Percentiles rank a stretch among this genome's conserved stretches.
Evolutionary conservation across 2,888 invertebrate genomes (phyloP).

Genomic region (Drosophila borborema): DNA sequence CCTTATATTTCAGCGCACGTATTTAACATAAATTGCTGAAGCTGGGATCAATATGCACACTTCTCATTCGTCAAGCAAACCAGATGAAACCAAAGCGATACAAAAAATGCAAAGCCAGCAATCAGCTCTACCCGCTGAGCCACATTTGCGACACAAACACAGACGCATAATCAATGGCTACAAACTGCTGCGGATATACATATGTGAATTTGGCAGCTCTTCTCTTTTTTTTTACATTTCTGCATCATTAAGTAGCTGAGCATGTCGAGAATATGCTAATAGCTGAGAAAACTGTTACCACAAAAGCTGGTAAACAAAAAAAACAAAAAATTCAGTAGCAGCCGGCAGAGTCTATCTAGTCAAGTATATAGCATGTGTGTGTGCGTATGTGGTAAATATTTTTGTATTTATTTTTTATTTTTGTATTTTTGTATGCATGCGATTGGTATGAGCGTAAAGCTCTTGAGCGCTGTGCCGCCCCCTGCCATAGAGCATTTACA

Average conservation of each 20-base stretch:
- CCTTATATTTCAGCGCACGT: constrained; percentile 53
- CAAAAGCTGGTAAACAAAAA: constrained; percentile 20
- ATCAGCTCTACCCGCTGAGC: constrained; percentile 22
- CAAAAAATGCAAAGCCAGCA: constrained; percentile 42
- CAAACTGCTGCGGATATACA: constrained; percentile 43
- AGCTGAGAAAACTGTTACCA: constrained; percentile 32
- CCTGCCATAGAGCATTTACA: constrained; percentile 24
- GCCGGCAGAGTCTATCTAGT: constrained; percentile 4
- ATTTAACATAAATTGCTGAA: constrained; percentile 64
- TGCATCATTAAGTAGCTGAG: constrained; percentile 60
- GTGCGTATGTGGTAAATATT: constrained; percentile 8
- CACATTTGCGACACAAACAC: constrained; percentile 27
- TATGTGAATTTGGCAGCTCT: constrained; percentile 31
- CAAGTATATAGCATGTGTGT: constrained; percentile 26
- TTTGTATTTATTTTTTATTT: constrained; percentile 1
- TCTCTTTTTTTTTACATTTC: constrained; percentile 34
- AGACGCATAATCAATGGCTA: constrained; percentile 53
- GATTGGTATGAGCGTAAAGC: constrained; percentile 16
- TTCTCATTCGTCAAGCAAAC: constrained; percentile 51
- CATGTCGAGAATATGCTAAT: constrained; percentile 61
- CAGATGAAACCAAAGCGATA: constrained; percentile 23
- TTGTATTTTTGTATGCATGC: neutral
- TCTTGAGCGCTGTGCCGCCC: constrained; percentile 12
- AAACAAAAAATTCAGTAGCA: constrained; percentile 3
- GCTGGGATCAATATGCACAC: constrained; percentile 44